A percentile compares a stretch with the other conserved stretches of the same genome.
These are phyloP conservation scores for Pseudoatta argentina DNA, from an alignment of 1,140 invertebrate species.

Conservation along the genomic window DNA sequence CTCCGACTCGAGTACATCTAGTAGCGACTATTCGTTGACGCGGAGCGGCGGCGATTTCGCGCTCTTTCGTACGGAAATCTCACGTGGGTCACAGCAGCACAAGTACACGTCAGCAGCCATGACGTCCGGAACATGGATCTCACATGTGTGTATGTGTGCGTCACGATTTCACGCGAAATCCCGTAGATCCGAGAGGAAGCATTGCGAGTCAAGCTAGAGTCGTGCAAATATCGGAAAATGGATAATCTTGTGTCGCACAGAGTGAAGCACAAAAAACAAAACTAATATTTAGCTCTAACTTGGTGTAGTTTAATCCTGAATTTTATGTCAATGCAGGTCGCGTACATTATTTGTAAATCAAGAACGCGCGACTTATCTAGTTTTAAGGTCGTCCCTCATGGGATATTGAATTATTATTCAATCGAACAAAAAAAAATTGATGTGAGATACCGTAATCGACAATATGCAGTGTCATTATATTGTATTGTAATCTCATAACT, in stretches of 20 bases:
- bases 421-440: slow-evolving; percentile 23
- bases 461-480: neutral
- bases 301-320: slow-evolving; percentile 17
- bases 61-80: slow-evolving; percentile 50
- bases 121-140: slow-evolving; percentile 60
- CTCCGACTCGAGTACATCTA: slow-evolving; percentile 41
- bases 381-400: neutral
- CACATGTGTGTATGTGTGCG: slow-evolving; percentile 17
- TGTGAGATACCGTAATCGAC: neutral
- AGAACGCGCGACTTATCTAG: slow-evolving; percentile 13
- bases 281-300: neutral
- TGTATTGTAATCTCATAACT: neutral
- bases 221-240: slow-evolving; percentile 6
- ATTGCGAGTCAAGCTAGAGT: slow-evolving; percentile 6
- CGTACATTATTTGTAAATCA: neutral
- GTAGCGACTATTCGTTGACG: slow-evolving; percentile 29
- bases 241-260: neutral
- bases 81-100: slow-evolving; percentile 45
- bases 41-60: slow-evolving; percentile 22
- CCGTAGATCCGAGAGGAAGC: slow-evolving; percentile 23
- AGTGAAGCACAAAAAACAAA: neutral
- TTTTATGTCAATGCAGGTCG: neutral
- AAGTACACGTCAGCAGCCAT: slow-evolving; percentile 35
- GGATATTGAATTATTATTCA: slow-evolving; percentile 9
- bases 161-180: slow-evolving; percentile 48